Evolutionary conservation across 1,140 invertebrate genomes (phyloP).

Genomic region (Cardiocondyla obscurior): DNA sequence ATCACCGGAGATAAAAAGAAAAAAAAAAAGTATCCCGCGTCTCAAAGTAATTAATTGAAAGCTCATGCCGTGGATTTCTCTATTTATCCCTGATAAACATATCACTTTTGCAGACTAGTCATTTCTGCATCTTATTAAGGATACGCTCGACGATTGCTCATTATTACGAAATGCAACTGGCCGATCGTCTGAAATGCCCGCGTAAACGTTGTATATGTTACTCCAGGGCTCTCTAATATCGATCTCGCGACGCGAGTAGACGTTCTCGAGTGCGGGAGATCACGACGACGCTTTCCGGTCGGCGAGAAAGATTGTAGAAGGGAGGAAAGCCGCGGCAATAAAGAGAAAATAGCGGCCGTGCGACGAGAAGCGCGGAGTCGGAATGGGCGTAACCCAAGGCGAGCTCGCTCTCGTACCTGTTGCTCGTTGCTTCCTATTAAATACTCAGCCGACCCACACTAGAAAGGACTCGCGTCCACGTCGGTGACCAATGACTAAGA

Average conservation of each 20-base stretch:
- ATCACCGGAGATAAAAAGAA: constrained; percentile 10
- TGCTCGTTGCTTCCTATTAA: constrained; percentile 73
- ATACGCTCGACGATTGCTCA: neutral
- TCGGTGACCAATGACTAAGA: constrained; percentile 67
- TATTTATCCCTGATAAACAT: neutral
- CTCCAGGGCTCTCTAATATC: neutral
- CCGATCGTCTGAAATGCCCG: neutral
- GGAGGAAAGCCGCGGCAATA: constrained; percentile 69
- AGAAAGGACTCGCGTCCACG: constrained; percentile 63
- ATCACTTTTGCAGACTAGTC: neutral
- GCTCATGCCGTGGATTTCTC: neutral
- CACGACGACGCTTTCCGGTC: constrained; percentile 56
- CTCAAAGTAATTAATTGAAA: neutral
- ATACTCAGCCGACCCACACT: constrained; percentile 68
- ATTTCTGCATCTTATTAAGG: neutral
- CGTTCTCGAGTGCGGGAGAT: neutral
- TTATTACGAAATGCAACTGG: neutral
- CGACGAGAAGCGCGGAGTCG: constrained; percentile 60
- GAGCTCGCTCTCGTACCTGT: constrained; percentile 65
- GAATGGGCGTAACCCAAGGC: constrained; percentile 68
- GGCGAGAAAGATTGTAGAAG: constrained; percentile 56
- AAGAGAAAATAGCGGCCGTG: constrained; percentile 65
- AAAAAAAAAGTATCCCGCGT: neutral
- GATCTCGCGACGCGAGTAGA: neutral
- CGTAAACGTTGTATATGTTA: neutral